Evolutionary conservation across 2,888 invertebrate genomes (phyloP), one percentile per base, ranked within the genome.

Genomic region (Sinelater perroti): DNA sequence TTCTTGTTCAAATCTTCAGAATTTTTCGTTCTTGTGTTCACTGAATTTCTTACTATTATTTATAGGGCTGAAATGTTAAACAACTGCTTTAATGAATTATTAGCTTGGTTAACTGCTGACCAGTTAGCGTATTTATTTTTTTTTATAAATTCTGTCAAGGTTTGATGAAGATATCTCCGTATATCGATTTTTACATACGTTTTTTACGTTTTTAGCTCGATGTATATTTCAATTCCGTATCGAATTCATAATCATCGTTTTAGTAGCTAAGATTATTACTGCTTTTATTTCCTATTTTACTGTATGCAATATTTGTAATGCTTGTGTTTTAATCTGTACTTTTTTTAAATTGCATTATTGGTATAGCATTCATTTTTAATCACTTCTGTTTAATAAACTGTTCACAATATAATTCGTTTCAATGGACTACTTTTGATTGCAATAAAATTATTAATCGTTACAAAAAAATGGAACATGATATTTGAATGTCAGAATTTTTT

Each of bases 301-400:
- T 17, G n/a, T 40, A 24, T 24, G 40, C 24, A 21, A 40, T 21
- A 40, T 24, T 1, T 40, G 11, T 1, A 40, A 21, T 14, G 40
- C 40, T 40, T 40, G 13, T 40, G 11, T 38, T 24, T 40, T 6
- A n/a, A n/a, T n/a, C n/a, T n/a, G n/a, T 40, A 40, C 13, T 8
- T 10, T 21, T 40, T 40, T 36, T 1, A 10, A 40, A 24, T 40
- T 40, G 11, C 14, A 40, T 24, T 24, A 40, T 17, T 16, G 3
- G 18, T 10, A 8, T 36, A 36, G n/a, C n/a, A n/a, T n/a, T n/a
- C 5, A 38, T 13, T 24, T 24, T 40, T 20, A 14, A 40, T 24
- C 14, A 40, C 24, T 40, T 40, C 13, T 40, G 3, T 40, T 40
- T 40, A 40, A 40, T 40, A 40, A 40, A 40, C 40, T 40, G 14